Evolutionary conservation across 1,140 invertebrate species (phyloP), one percentile per base, ranked within the genome.

Genomic region (Micrasema minimum): DNA sequence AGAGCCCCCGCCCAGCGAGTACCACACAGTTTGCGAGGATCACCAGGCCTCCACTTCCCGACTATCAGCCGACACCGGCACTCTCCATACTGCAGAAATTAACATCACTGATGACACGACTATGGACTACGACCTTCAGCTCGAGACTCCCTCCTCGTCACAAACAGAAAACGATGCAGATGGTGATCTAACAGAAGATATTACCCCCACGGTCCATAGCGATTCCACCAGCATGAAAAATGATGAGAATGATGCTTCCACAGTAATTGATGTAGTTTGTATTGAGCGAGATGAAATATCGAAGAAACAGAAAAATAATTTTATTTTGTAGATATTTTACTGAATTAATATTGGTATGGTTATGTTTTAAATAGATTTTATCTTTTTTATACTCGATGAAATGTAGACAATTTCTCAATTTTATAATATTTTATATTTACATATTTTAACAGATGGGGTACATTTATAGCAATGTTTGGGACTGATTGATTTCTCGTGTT

Each of bases 1-100:
- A 57, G 69, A 71, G 20, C 46, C 64, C 26, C 69, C 50, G 3
- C 22, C 57, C n/a, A 75, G 73, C 22, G 73, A 75, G 57, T 75
- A 75, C 59, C 73, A 75, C 48, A 75, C 73, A 0, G 69, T 75
- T 1, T 75, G 73, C 38, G 73, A 75, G 26, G 73, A 75, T 6
- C 46, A 69, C 16, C 20, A 38, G 11, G 41, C 38, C n/a, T 65
- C 71, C 4, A 62, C 18, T n/a, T 23, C 43, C 5, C 11, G 10
- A 23, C 61, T 75, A 59, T 75, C 73, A 10, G 71, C 69, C 2
- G 73, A 75, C 50, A 75, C 73, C n/a, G 65, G 66, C 2, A 75
- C 73, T 14, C 46, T 75, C 6, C 73, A 75, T 22, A 75, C 73
- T 5, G 73, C 73, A 9, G 73, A 75, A 51, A 65, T 74, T 11